Evolutionary conservation across 2,113 vertebrate species (phyloP).

Genomic region (Phoenicopterus ruber): DNA sequence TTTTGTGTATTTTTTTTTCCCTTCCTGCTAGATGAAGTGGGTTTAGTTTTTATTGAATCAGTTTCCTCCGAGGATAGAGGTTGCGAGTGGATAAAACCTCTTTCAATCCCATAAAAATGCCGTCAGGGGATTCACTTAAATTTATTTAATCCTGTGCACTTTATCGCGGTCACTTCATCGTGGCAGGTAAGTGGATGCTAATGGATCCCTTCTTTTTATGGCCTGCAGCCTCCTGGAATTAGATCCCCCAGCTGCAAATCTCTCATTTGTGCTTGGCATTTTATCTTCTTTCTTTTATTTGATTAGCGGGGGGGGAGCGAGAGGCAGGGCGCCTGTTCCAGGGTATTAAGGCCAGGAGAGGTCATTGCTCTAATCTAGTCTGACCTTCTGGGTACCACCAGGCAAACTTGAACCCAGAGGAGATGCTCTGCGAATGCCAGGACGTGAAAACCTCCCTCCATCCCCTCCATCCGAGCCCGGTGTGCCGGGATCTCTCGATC

Average conservation of each 20-base stretch:
- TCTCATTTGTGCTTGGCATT: conserved; percentile 46
- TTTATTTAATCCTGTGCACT: conserved; percentile 69
- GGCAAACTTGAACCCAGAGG: background rate
- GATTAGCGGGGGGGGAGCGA: background rate
- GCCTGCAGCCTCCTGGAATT: conserved; percentile 64
- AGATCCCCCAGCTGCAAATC: conserved; percentile 64
- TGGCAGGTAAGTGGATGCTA: conserved; percentile 69
- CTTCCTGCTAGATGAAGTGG: conserved; percentile 59
- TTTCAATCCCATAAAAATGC: conserved; percentile 70
- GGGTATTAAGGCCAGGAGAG: conserved; percentile 1
- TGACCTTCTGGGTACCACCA: background rate
- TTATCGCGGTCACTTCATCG: conserved; percentile 69
- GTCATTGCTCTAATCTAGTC: background rate
- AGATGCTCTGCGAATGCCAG: background rate
- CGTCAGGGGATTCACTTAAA: conserved; percentile 67
- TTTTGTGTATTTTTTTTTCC: conserved; percentile 7
- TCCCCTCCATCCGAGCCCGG: rapidly evolving
- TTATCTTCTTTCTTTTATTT: conserved; percentile 59
- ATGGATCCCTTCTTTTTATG: conserved; percentile 64
- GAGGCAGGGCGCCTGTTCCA: background rate
- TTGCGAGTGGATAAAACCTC: conserved; percentile 67
- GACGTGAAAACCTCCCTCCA: background rate
- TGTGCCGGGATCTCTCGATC: rapidly evolving
- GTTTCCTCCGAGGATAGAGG: conserved; percentile 65
- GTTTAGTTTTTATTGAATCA: conserved; percentile 72